Base-by-base conservation (phyloP, 2,888 invertebrate genomes). In the Cerastoderma edule region DNA sequence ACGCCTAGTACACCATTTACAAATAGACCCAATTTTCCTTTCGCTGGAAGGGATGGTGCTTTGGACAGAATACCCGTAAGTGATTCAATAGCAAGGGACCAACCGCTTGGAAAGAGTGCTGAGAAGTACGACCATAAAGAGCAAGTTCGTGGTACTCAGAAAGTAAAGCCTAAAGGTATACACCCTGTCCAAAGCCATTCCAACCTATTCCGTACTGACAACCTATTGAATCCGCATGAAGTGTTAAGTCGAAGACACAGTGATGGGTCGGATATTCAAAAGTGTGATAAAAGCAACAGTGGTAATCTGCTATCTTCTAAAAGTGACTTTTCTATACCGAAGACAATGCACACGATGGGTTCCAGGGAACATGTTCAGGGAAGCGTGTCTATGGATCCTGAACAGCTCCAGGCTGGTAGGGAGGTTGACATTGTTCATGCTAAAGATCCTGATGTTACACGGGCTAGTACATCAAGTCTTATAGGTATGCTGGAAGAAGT, bases 1-100 rank as follows among this genome's bases (percentile, higher is more conserved):
- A 73, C 78, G 3, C 78, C 82, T 8, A 35, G 22, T n/a, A 82
- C 82, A 22, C 78, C 82, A 19, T 69, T 50, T n/a, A 54, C 64
- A 22, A 22, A 53, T 5, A 28, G 13, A 19, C 22, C 75, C 22
- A 54, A 72, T n/a, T 79, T 79, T 46, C 56, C 66, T n/a, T 79
- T 79, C 64, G 79, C 75, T 19, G 28, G 57, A 44, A 28, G 33
- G 33, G 50, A 66, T 48, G 32, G 50, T 32, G n/a, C 8, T 10
- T 5, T 32, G 16, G 60, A 60, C 33, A 33, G 39, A 22, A 39
- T n/a, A 10, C 6, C 8, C 16, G 27, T 1, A 10, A 60, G 39
- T 39, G 60, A 60, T n/a, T 24, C 16, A 19, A 30, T 60, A 1
- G n/a, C 39, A 0, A 35, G 35, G 16, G 60, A 39, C 8, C 32